Evolutionary conservation across 64 coral and sea anemone species (phyloP).

Genomic region (Platygyra sinensis): DNA sequence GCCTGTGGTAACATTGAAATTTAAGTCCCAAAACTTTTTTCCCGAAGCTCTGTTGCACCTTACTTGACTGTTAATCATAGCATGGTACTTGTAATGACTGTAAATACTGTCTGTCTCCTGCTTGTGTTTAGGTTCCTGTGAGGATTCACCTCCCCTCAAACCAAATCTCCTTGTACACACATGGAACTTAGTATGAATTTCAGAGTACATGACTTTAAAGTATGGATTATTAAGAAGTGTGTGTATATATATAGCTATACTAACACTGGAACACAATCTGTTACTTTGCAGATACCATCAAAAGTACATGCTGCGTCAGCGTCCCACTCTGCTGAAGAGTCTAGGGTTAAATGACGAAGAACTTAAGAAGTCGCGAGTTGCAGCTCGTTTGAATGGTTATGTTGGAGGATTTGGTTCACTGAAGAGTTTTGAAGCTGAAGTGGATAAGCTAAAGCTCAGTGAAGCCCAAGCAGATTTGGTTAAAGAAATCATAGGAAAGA

Average conservation of each 20-base stretch:
- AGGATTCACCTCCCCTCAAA: no score
- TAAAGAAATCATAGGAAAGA: constrained; percentile 39
- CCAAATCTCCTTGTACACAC: no score
- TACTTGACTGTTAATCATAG: no score
- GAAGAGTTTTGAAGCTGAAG: constrained; percentile 57
- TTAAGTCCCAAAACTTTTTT: no score
- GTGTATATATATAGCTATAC: neutral
- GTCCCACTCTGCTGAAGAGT: constrained; percentile 54
- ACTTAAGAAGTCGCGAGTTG: constrained; percentile 75
- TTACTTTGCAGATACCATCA: constrained; percentile 83
- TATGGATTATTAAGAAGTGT: neutral
- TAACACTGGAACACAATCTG: neutral
- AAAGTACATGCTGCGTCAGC: constrained; percentile 84
- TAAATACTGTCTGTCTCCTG: no score
- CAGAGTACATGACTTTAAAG: no score
- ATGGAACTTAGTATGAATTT: no score
- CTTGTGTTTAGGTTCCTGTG: no score
- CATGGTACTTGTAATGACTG: no score
- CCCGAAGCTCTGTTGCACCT: no score
- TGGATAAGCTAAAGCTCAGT: constrained; percentile 55
- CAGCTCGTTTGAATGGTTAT: constrained; percentile 88
- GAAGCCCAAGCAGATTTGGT: constrained; percentile 64
- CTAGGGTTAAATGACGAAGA: constrained; percentile 72
- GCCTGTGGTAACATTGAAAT: no score
- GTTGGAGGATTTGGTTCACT: constrained; percentile 58